These are phyloP conservation scores for Aporophyla lueneburgensis DNA, from an alignment of 2,888 invertebrate species.

Conservation along the genomic window DNA sequence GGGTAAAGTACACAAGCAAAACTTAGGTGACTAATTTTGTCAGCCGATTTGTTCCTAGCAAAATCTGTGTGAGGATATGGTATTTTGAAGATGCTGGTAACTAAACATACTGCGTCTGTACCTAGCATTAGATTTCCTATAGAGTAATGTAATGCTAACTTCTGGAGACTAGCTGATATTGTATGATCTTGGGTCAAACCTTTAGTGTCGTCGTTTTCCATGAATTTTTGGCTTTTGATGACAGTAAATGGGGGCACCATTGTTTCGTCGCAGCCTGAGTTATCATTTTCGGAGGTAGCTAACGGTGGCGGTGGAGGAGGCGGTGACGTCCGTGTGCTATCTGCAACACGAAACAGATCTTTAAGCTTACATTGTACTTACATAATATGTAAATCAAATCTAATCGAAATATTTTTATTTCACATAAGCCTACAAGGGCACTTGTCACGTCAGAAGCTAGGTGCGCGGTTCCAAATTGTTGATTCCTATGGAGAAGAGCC, in stretches of 20 bases:
- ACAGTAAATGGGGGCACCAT: conserved; percentile 78
- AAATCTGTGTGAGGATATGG: not conserved
- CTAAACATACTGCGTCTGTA: not conserved
- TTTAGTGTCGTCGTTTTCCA: conserved; percentile 74
- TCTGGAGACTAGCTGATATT: not conserved
- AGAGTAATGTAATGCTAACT: not conserved
- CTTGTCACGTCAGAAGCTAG: no score
- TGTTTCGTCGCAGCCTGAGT: conserved; percentile 43
- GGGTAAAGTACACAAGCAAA: not conserved
- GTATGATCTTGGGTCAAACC: conserved; percentile 61
- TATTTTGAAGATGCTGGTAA: not conserved
- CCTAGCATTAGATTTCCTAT: not conserved
- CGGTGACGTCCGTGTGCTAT: conserved; percentile 27
- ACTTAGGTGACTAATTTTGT: not conserved
- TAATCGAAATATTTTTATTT: no score
- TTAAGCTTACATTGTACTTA: not conserved
- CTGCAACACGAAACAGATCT: conserved; percentile 10
- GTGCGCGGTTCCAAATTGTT: no score
- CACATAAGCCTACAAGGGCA: no score
- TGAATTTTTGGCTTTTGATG: conserved; percentile 78
- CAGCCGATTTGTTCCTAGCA: not conserved
- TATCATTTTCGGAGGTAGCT: conserved; percentile 25
- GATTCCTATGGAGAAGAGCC: no score
- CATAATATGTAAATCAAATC: no score
- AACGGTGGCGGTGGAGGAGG: conserved; percentile 39